Evolutionary conservation across 2,113 vertebrate genomes (phyloP).

Genomic region (Pyxicephalus adspersus): DNA sequence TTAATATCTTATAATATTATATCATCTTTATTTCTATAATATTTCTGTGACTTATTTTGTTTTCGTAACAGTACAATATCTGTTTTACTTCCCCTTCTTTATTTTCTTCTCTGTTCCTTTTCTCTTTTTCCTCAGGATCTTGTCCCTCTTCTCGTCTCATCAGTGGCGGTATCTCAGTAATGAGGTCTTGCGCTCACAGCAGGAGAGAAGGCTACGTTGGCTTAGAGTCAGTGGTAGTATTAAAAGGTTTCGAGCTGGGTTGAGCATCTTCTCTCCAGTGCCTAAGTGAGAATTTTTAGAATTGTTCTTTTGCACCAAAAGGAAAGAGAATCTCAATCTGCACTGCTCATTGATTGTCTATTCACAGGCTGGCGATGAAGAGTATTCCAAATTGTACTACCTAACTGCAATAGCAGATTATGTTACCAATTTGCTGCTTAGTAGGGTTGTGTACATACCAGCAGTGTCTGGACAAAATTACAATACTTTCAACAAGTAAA

Average conservation of each 20-base stretch:
- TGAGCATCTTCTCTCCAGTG: slow-evolving; percentile 98
- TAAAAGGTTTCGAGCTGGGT: slow-evolving; percentile 96
- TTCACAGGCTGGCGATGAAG: too few species aligned
- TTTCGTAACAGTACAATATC: slow-evolving; percentile 72
- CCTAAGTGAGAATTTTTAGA: slow-evolving; percentile 83
- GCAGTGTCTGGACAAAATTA: too few species aligned
- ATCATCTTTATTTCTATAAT: too few species aligned
- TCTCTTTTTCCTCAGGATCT: slow-evolving; percentile 76
- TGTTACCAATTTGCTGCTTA: too few species aligned
- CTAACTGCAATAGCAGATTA: too few species aligned
- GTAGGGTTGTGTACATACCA: too few species aligned
- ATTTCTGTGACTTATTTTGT: too few species aligned
- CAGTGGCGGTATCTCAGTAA: slow-evolving; percentile 99
- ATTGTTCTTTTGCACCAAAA: background rate
- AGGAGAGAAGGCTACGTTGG: slow-evolving; percentile 98
- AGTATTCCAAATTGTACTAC: too few species aligned
- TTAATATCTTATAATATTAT: too few species aligned
- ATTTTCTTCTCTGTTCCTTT: background rate
- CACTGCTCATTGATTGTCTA: too few species aligned
- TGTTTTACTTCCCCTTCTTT: slow-evolving; percentile 85
- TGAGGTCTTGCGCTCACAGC: slow-evolving; percentile 96
- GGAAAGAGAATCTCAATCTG: too few species aligned
- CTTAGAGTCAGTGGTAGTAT: slow-evolving; percentile 96
- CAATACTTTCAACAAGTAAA: too few species aligned
- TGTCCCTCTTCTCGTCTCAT: slow-evolving; percentile 96